phyloP scores from a whole-genome alignment of 2,888 invertebrate species.

The Dioctria rufipes region DNA sequence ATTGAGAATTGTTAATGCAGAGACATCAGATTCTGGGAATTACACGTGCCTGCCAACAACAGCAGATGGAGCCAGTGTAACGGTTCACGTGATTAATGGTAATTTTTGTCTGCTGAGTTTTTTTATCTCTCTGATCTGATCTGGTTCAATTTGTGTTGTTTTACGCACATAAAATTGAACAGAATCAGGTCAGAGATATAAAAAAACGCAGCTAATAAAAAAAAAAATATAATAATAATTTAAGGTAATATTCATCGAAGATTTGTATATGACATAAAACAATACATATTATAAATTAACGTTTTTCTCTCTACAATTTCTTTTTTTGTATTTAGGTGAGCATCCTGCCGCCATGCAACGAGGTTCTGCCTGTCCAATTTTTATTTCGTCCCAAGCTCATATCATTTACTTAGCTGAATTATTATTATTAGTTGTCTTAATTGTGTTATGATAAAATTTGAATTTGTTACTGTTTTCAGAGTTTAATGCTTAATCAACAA shows the following conservation, averaged over 20 bases:
- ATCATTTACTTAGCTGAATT: slow-evolving; percentile 44
- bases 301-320: slow-evolving; percentile 32
- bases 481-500: not conserved
- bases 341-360: slow-evolving; percentile 93
- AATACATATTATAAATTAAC: too few species aligned
- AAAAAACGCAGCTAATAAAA: not conserved
- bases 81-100: too few species aligned
- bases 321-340: slow-evolving; percentile 76
- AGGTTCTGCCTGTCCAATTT: slow-evolving; percentile 75
- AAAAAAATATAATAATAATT: not conserved
- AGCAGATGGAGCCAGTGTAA: too few species aligned
- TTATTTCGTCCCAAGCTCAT: slow-evolving; percentile 38
- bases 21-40: slow-evolving; percentile 86
- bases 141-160: slow-evolving; percentile 78
- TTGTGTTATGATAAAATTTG: slow-evolving; percentile 29
- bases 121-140: slow-evolving; percentile 71
- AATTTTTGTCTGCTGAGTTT: too few species aligned
- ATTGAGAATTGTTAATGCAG: slow-evolving; percentile 82
- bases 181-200: not conserved
- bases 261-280: too few species aligned
- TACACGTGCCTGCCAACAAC: slow-evolving; percentile 88
- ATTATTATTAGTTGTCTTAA: slow-evolving; percentile 4
- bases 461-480: slow-evolving; percentile 39
- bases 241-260: not conserved
- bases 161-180: not conserved